Conservation (phyloP, 2,113 vertebrate species). For the Camarhynchus parvulus region DNA sequence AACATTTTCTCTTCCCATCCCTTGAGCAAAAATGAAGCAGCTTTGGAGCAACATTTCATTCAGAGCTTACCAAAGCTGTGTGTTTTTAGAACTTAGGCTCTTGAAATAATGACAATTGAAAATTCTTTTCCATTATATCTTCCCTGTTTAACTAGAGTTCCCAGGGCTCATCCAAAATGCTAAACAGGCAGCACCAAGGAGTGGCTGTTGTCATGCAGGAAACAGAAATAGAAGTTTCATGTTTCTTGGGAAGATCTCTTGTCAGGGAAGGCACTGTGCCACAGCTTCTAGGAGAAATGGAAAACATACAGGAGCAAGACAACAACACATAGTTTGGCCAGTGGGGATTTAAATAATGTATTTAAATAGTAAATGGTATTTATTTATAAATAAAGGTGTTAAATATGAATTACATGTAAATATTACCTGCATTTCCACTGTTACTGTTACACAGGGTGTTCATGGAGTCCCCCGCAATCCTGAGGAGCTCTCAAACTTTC, state of each 20-base stretch:
- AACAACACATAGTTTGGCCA: background rate
- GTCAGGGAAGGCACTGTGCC: background rate
- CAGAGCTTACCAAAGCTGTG: background rate
- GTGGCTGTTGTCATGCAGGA: background rate
- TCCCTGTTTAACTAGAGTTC: background rate
- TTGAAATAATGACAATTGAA: background rate
- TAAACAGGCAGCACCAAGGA: background rate
- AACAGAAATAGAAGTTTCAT: background rate
- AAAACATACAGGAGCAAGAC: background rate
- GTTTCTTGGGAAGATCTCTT: background rate
- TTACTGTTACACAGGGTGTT: conserved; percentile 72
- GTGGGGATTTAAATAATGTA: background rate
- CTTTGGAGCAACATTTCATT: background rate
- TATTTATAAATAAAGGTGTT: background rate
- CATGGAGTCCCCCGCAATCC: conserved; percentile 81
- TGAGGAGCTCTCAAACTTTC: conserved; percentile 74
- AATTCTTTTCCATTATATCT: conserved; percentile 25
- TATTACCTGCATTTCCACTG: background rate
- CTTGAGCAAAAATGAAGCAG: background rate
- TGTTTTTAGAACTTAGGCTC: background rate
- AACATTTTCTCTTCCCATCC: background rate
- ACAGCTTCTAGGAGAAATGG: background rate
- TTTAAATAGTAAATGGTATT: background rate
- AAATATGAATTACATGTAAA: background rate
- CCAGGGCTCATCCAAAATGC: background rate